A percentile compares a stretch with the other conserved stretches of the same genome.
Conservation (phyloP, 2,888 invertebrate species). For the Didymodactylos carnosus region DNA sequence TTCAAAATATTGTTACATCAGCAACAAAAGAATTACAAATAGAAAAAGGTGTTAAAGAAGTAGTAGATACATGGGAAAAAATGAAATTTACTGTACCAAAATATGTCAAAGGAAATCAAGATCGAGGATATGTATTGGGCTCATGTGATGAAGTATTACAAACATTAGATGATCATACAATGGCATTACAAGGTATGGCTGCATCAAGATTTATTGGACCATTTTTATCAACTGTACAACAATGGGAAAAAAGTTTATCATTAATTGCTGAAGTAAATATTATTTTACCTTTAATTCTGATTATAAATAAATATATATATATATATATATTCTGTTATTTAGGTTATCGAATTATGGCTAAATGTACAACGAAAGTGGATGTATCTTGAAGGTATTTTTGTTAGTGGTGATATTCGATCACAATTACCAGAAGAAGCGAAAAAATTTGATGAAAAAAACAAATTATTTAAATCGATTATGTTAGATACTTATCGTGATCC, state of each 20-base stretch:
- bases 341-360: slow-evolving; percentile 46
- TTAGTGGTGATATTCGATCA: slow-evolving; percentile 63
- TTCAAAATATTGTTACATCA: slow-evolving; percentile 62
- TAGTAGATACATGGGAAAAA: slow-evolving; percentile 45
- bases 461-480: slow-evolving; percentile 61
- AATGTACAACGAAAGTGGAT: slow-evolving; percentile 70
- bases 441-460: slow-evolving; percentile 72
- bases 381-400: slow-evolving; percentile 73
- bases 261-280: slow-evolving; percentile 65
- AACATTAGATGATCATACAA: slow-evolving; percentile 64
- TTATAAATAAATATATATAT: background rate
- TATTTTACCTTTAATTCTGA: slow-evolving; percentile 24
- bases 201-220: slow-evolving; percentile 57
- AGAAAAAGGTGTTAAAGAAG: slow-evolving; percentile 62
- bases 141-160: slow-evolving; percentile 61
- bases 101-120: slow-evolving; percentile 44
- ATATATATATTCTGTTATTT: background rate
- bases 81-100: slow-evolving; percentile 35
- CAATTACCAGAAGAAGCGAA: slow-evolving; percentile 72
- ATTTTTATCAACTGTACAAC: slow-evolving; percentile 58
- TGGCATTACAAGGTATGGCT: slow-evolving; percentile 68
- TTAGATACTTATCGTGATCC: slow-evolving; percentile 57
- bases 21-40: slow-evolving; percentile 76
- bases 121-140: slow-evolving; percentile 59
- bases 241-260: slow-evolving; percentile 61